phyloP scores from a whole-genome alignment of 2,888 invertebrate genomes.

The Plagodis dolabraria region DNA sequence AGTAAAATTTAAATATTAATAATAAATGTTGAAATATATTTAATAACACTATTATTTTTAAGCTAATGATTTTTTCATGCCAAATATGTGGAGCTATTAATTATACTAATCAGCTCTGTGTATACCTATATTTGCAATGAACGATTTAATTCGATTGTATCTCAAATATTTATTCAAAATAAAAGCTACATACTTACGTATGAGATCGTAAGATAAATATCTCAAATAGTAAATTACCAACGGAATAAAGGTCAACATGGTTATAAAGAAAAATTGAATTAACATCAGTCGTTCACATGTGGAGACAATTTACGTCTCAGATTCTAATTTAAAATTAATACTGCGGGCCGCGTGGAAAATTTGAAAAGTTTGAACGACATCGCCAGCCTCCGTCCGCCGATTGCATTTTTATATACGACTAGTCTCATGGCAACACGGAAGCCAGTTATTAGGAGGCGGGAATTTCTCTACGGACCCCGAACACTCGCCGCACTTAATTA shows the following conservation, averaged over 20 bases:
- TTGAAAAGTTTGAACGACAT: constrained; percentile 82
- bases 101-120: no score
- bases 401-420: constrained; percentile 76
- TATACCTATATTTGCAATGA: no score
- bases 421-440: constrained; percentile 79
- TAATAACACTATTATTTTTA: neutral
- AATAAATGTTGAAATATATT: neutral
- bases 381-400: constrained; percentile 70
- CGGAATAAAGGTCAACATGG: constrained; percentile 16
- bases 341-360: constrained; percentile 75
- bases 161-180: no score
- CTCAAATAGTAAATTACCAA: neutral
- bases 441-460: constrained; percentile 75
- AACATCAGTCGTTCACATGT: constrained; percentile 66
- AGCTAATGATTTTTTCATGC: no score
- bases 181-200: no score
- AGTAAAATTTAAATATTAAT: neutral
- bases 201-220: no score
- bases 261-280: constrained; percentile 62
- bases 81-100: no score
- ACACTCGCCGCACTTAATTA: constrained; percentile 74
- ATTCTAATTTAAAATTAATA: constrained; percentile 80
- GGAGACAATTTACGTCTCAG: constrained; percentile 69
- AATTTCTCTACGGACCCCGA: constrained; percentile 70
- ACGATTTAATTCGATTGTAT: no score